Percentiles rank a stretch among this genome's conserved stretches.
Evolutionary conservation across 2,113 vertebrate species (phyloP).

Genomic region (Riparia riparia): DNA sequence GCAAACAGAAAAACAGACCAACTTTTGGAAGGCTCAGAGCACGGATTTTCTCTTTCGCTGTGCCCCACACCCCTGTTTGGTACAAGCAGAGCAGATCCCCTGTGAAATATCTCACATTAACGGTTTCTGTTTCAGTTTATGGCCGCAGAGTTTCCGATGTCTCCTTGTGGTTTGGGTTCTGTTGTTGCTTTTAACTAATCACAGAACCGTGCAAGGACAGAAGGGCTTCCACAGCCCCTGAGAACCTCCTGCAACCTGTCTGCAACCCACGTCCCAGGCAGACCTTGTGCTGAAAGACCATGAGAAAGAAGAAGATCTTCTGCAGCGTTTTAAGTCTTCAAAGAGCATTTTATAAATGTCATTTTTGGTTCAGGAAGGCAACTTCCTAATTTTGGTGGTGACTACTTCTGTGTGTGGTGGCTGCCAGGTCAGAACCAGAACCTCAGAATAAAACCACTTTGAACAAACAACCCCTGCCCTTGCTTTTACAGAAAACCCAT

Average conservation of each 20-base stretch:
- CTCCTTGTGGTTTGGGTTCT: neutral
- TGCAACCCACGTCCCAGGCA: neutral
- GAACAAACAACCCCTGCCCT: neutral
- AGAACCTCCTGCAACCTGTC: neutral
- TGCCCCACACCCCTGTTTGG: neutral
- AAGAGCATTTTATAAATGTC: neutral
- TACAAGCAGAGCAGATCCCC: neutral
- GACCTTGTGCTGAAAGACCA: neutral
- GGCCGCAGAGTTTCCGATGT: neutral
- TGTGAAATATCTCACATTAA: neutral
- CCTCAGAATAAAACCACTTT: neutral
- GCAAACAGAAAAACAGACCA: neutral
- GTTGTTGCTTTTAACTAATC: neutral
- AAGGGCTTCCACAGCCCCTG: neutral
- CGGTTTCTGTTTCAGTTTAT: constrained; percentile 38
- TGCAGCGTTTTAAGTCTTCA: neutral
- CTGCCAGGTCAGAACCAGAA: neutral
- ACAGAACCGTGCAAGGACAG: neutral
- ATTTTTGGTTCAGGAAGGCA: neutral
- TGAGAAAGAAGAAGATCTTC: neutral
- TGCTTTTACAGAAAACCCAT: neutral
- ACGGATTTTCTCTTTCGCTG: neutral
- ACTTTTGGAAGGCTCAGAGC: neutral
- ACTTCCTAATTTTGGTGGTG: constrained; percentile 14
- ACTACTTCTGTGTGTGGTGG: neutral